Evolutionary conservation across 1,140 invertebrate genomes (phyloP).

Genomic region (Hirudo medicinalis): DNA sequence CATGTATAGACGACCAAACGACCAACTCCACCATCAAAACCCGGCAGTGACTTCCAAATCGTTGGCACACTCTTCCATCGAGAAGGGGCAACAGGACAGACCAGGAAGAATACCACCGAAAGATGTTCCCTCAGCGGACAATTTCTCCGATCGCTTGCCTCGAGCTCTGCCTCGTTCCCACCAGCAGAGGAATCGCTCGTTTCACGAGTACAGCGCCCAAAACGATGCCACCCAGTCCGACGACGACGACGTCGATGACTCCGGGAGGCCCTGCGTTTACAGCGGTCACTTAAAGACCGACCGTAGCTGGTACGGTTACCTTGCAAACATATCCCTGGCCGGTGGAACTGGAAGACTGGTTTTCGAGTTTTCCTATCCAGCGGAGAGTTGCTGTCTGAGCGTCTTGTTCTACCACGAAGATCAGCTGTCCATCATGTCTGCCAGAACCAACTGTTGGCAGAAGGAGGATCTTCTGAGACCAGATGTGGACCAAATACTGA

Average conservation of each 20-base stretch:
- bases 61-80: neutral
- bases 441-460: constrained; percentile 20
- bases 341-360: constrained; percentile 10
- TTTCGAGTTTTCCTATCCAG: constrained; percentile 20
- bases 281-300: constrained; percentile 17
- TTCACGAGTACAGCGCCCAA: too few species aligned
- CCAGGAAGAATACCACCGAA: neutral
- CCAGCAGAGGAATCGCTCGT: too few species aligned
- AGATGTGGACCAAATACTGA: constrained; percentile 20
- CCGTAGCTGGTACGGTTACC: constrained; percentile 18
- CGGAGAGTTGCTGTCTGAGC: constrained; percentile 18
- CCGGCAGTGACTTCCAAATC: neutral
- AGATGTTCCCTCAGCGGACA: neutral
- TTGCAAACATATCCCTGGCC: constrained; percentile 19
- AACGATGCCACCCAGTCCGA: too few species aligned
- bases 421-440: constrained; percentile 16
- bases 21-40: too few species aligned
- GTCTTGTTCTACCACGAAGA: constrained; percentile 21
- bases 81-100: neutral
- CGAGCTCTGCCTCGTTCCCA: neutral
- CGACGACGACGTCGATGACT: neutral
- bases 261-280: constrained; percentile 5
- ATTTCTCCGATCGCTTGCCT: neutral
- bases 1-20: neutral
- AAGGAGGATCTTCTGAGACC: constrained; percentile 18